These are phyloP conservation scores for Yponomeuta cagnagella DNA, from an alignment of 2,888 invertebrate species.

Conservation along the genomic window DNA sequence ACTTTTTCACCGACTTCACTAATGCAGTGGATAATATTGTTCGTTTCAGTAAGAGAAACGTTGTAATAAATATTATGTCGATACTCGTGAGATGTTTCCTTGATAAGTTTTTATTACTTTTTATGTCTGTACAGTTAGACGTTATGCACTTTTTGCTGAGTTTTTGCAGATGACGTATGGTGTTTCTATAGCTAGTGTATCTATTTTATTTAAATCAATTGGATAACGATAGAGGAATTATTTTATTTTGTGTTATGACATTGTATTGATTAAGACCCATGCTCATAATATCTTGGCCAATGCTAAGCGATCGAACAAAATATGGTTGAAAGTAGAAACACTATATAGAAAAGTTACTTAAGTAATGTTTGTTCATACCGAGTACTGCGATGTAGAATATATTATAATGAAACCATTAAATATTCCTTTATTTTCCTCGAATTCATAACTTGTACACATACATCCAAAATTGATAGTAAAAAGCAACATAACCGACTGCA, in stretches of 20 bases:
- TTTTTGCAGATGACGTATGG: slow-evolving; percentile 58
- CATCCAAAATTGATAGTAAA: slow-evolving; percentile 76
- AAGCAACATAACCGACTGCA: slow-evolving; percentile 71
- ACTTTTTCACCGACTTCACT: slow-evolving; percentile 68
- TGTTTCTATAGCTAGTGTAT: slow-evolving; percentile 64
- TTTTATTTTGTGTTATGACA: slow-evolving; percentile 57
- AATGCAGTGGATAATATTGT: slow-evolving; percentile 60
- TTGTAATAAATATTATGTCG: slow-evolving; percentile 59
- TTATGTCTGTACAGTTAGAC: slow-evolving; percentile 70
- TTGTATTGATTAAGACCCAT: slow-evolving; percentile 49
- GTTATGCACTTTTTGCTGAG: slow-evolving; percentile 62
- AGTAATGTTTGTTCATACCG: slow-evolving; percentile 72
- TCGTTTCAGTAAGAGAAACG: slow-evolving; percentile 62
- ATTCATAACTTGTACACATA: slow-evolving; percentile 73
- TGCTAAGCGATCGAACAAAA: slow-evolving; percentile 67
- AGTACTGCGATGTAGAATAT: slow-evolving; percentile 74
- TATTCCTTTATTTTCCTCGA: slow-evolving; percentile 74
- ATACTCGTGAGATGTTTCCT: slow-evolving; percentile 46
- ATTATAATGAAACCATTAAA: slow-evolving; percentile 64
- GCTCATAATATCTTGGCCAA: slow-evolving; percentile 53
- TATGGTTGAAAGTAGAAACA: slow-evolving; percentile 63
- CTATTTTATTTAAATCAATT: slow-evolving; percentile 67
- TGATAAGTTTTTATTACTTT: slow-evolving; percentile 47
- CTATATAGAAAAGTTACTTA: slow-evolving; percentile 66
- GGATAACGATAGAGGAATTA: slow-evolving; percentile 62